Base-by-base conservation (phyloP, 1,140 invertebrate genomes). In the Globodera ellingtonae region DNA sequence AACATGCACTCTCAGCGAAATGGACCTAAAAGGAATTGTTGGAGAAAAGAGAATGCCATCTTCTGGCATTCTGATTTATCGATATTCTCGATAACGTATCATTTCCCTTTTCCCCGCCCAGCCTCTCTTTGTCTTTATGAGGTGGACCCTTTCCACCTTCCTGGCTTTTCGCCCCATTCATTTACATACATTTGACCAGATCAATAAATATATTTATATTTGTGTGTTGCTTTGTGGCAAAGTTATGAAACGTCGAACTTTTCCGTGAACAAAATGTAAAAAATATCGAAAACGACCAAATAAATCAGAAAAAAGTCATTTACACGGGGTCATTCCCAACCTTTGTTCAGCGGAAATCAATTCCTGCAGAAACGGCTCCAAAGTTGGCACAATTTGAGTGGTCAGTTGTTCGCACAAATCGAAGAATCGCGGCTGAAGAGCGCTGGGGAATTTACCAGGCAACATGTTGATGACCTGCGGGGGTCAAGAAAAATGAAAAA, bases 381-480 rank as follows among this genome's bases (percentile, higher is more conserved):
- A 65, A 15, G 81, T 82, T 9, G 35, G 52, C 13, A 72, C 72
- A 44, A 82, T 70, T 21, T 66, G 70, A 18, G 21, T 50, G 7
- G 59, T 71, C 5, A 82, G 46, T 82, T 82, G 79, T 74, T 82
- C 81, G 67, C 81, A 82, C 13, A 78, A 46, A 80, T 82, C 81
- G 56, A 82, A 82, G 46, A 72, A 82, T 48, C 79, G 46, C 47
- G 81, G 76, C 47, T 82, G 81, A 35, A 82, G 66, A 9, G 73
- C 62, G 9, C 67, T 62, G 1, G 80, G 81, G 70, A 84, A 77
- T 83, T 82, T 82, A 21, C 81, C 81, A 3, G 70, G 24, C 15
- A 80, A 62, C 44, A 82, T 62, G 56, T 82, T 82, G 18, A 82
- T 78, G 35, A 79, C 78, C n/a, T 75, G 18, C 9, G 15, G 7